phyloP scores from a whole-genome alignment of 2,797 vertebrate species.

The Labroides dimidiatus region DNA sequence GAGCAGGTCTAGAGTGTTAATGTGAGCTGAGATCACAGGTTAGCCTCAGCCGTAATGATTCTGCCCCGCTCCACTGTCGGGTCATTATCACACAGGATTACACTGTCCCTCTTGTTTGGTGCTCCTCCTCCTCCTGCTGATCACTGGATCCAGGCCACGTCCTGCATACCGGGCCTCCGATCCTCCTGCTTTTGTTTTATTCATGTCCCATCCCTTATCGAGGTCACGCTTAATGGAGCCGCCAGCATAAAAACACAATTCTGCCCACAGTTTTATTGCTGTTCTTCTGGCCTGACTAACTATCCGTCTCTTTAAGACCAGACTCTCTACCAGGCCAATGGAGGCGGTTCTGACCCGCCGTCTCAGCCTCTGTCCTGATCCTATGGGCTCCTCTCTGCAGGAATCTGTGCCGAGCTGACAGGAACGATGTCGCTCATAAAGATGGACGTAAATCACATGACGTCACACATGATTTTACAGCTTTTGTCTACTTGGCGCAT shows the following conservation, averaged over 20 bases:
- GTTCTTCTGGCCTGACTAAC: constrained; percentile 50
- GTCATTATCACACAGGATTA: constrained; percentile 57
- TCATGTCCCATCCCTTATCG: constrained; percentile 57
- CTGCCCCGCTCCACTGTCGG: constrained; percentile 46
- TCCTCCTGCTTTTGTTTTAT: constrained; percentile 67
- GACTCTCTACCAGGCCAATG: constrained; percentile 30
- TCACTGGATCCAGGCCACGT: constrained; percentile 62
- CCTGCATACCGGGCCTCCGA: constrained; percentile 59
- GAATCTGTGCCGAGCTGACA: neutral
- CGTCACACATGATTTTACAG: constrained; percentile 37
- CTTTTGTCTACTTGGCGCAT: constrained; percentile 51
- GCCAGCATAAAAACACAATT: constrained; percentile 41
- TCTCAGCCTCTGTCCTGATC: constrained; percentile 42
- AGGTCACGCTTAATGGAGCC: constrained; percentile 76
- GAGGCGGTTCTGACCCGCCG: constrained; percentile 47
- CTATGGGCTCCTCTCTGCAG: neutral
- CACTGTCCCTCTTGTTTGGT: constrained; percentile 58
- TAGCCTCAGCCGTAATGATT: constrained; percentile 45
- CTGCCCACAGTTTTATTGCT: constrained; percentile 59
- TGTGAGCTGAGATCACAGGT: constrained; percentile 45
- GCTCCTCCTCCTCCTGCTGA: constrained; percentile 22
- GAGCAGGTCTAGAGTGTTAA: constrained; percentile 32
- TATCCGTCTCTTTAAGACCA: constrained; percentile 51
- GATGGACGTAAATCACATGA: constrained; percentile 41
- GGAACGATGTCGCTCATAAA: constrained; percentile 47